These are phyloP conservation scores for Leucoma salicis DNA, from an alignment of 2,888 invertebrate species.

Conservation along the genomic window DNA sequence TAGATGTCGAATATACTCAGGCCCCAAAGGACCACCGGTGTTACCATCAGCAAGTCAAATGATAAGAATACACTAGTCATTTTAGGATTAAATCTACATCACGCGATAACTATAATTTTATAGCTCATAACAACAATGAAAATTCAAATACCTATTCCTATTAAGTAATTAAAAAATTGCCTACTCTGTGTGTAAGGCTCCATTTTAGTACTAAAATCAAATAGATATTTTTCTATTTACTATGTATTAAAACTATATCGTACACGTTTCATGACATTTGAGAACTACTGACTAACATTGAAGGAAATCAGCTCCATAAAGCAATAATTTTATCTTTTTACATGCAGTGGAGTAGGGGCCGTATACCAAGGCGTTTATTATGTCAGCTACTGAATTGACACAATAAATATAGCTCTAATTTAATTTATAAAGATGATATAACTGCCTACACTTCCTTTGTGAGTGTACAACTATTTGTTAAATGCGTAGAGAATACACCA, in stretches of 20 bases:
- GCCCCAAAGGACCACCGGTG: conserved; percentile 62
- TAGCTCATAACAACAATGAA: too few relatives aligned
- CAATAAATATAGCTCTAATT: conserved; percentile 21
- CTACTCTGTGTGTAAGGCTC: too few relatives aligned
- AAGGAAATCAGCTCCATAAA: too few relatives aligned
- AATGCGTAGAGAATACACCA: too few relatives aligned
- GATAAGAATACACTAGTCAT: conserved; percentile 55
- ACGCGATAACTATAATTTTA: conserved; percentile 3
- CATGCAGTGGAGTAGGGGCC: conserved; percentile 12
- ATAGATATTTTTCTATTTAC: too few relatives aligned
- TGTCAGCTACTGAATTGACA: conserved; percentile 43
- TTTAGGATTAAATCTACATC: conserved; percentile 37
- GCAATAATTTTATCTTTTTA: not conserved
- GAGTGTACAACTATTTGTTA: conserved; percentile 14
- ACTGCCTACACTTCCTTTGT: conserved; percentile 2
- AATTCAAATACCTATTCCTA: too few relatives aligned
- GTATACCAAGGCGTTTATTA: conserved; percentile 31
- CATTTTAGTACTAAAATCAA: too few relatives aligned
- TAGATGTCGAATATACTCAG: conserved; percentile 45
- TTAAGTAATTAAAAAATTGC: too few relatives aligned
- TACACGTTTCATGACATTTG: too few relatives aligned
- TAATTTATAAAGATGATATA: conserved; percentile 2
- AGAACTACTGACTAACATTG: too few relatives aligned
- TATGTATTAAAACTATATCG: too few relatives aligned
- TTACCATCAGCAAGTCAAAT: conserved; percentile 71